Percentiles rank a stretch among this genome's conserved stretches.
These are phyloP conservation scores for Bradypodion ventrale DNA, from an alignment of 2,797 vertebrate species.

Conservation along the genomic window DNA sequence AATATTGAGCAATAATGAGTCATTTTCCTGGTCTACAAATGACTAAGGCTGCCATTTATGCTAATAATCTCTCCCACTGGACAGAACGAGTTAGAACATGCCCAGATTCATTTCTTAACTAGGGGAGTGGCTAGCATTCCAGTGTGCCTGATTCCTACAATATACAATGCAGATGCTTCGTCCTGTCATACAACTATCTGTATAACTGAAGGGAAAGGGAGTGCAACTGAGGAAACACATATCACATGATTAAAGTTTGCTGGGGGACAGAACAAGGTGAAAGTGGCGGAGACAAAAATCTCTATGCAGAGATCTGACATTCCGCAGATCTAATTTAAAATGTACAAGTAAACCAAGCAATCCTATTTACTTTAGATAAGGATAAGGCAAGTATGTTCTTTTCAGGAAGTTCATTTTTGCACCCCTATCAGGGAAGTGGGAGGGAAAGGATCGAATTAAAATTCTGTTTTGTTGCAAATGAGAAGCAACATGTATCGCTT, in stretches of 20 bases:
- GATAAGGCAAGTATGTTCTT: background rate
- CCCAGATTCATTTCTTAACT: background rate
- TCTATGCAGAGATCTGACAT: background rate
- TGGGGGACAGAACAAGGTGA: background rate
- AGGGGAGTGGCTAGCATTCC: background rate
- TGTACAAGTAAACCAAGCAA: background rate
- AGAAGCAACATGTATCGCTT: background rate
- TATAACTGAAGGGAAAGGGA: too few relatives aligned
- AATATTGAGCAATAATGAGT: background rate
- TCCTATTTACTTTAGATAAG: background rate
- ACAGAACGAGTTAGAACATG: constrained; percentile 15
- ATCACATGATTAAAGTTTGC: background rate
- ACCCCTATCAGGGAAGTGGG: background rate
- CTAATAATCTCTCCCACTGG: constrained; percentile 16
- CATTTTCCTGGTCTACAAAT: background rate
- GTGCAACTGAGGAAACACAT: background rate
- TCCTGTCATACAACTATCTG: background rate
- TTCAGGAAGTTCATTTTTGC: background rate
- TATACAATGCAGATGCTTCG: background rate
- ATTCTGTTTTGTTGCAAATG: background rate
- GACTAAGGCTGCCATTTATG: background rate
- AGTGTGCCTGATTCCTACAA: background rate
- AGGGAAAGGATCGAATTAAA: background rate
- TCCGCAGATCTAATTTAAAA: background rate
- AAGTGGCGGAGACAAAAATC: background rate